Conservation (phyloP, 2,113 vertebrate genomes). For the Potamarius usumacintae region DNA sequence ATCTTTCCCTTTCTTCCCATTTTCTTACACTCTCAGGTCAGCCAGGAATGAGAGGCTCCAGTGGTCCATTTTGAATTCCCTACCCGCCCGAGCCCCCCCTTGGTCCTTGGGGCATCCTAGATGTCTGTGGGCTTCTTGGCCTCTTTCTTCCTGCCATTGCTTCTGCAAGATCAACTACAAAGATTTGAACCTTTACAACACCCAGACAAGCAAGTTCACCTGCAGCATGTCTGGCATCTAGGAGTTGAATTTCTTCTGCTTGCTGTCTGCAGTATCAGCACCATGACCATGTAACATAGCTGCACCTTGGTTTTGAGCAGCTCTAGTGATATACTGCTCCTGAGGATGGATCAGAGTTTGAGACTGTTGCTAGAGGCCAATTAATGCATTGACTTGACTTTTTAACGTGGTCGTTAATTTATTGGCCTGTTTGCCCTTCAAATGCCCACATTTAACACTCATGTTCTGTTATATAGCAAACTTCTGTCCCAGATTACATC, state of each 20-base stretch:
- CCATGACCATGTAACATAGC: background rate
- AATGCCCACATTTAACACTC: background rate
- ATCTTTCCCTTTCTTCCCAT: too few relatives aligned
- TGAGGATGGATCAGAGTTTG: background rate
- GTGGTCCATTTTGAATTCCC: background rate
- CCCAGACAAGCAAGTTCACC: background rate
- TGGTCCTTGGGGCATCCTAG: background rate
- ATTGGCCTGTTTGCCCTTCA: background rate
- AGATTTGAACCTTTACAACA: background rate
- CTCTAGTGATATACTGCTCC: background rate
- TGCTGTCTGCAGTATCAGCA: background rate
- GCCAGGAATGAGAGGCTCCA: background rate
- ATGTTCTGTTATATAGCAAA: background rate
- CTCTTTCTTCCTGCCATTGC: background rate
- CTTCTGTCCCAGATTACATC: background rate
- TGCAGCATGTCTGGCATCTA: background rate
- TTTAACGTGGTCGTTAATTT: background rate
- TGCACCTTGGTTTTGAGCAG: background rate
- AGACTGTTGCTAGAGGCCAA: background rate
- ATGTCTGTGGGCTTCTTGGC: background rate
- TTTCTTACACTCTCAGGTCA: constrained; percentile 2
- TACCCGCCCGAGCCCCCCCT: background rate
- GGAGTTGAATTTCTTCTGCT: background rate
- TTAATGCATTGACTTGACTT: background rate
- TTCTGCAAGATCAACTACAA: background rate